Evolutionary conservation across 2,797 vertebrate species (phyloP).

Genomic region (Helicolenus hilgendorfi): DNA sequence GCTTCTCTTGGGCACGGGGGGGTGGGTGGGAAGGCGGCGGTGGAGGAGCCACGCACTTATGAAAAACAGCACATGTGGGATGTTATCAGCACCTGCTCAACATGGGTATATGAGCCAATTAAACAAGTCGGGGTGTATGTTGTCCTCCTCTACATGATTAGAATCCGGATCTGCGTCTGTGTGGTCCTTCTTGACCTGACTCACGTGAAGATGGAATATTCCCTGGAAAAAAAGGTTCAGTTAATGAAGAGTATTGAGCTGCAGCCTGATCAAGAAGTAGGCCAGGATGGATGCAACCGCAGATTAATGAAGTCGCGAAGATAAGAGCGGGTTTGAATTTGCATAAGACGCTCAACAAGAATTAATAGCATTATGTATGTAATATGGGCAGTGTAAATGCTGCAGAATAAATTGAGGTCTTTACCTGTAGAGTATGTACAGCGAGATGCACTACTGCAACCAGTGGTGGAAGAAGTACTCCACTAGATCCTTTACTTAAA

Average conservation of each 20-base stretch:
- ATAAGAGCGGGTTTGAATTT: slow-evolving; percentile 64
- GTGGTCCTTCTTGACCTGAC: slow-evolving; percentile 68
- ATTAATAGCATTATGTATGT: slow-evolving; percentile 60
- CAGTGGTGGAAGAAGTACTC: neutral
- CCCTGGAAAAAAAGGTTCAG: slow-evolving; percentile 52
- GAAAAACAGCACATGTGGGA: slow-evolving; percentile 64
- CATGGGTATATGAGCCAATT: slow-evolving; percentile 78
- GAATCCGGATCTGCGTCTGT: slow-evolving; percentile 59
- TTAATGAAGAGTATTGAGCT: slow-evolving; percentile 71
- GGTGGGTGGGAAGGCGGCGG: neutral
- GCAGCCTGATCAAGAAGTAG: slow-evolving; percentile 59
- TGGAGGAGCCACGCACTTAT: slow-evolving; percentile 52
- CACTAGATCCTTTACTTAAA: neutral
- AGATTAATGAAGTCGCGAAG: slow-evolving; percentile 79
- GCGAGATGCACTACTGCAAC: neutral
- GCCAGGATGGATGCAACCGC: slow-evolving; percentile 61
- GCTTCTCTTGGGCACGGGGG: slow-evolving; percentile 3
- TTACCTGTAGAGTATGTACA: neutral
- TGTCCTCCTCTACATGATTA: slow-evolving; percentile 71
- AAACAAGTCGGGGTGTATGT: slow-evolving; percentile 70
- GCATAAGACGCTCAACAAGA: slow-evolving; percentile 61
- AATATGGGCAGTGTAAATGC: slow-evolving; percentile 18
- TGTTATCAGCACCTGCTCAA: slow-evolving; percentile 79
- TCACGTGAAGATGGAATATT: slow-evolving; percentile 54
- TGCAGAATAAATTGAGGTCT: slow-evolving; percentile 21